Percentiles rank a stretch among this genome's conserved stretches.
Conservation (phyloP, 2,888 invertebrate genomes). For the Drosophila emarginata region DNA sequence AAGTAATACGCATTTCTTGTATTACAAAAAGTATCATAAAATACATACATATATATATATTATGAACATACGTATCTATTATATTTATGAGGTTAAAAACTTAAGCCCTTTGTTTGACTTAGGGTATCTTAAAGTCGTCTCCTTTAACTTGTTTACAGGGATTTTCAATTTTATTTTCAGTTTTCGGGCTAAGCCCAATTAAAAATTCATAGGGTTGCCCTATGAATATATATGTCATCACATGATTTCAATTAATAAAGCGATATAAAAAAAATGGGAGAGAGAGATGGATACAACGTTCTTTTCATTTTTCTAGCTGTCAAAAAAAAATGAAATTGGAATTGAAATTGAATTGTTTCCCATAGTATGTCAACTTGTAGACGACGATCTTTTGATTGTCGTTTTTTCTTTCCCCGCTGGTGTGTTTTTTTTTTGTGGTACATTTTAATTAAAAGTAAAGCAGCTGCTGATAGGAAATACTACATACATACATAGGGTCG, state of each 20-base stretch:
- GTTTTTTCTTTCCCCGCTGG: not conserved
- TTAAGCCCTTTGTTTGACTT: too few species aligned
- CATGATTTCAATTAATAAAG: slow-evolving; percentile 49
- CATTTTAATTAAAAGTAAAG: slow-evolving; percentile 67
- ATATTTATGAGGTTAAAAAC: too few species aligned
- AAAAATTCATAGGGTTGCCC: slow-evolving; percentile 27
- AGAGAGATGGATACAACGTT: not conserved
- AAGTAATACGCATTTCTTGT: too few species aligned
- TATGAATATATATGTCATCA: slow-evolving; percentile 33
- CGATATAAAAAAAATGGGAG: not conserved
- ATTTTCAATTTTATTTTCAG: slow-evolving; percentile 5
- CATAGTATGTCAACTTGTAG: slow-evolving; percentile 41
- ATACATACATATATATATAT: too few species aligned
- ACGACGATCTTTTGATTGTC: slow-evolving; percentile 56
- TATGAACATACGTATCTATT: too few species aligned
- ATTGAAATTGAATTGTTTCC: slow-evolving; percentile 64
- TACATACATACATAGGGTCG: not conserved
- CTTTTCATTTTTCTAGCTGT: slow-evolving; percentile 40
- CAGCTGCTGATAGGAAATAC: slow-evolving; percentile 10
- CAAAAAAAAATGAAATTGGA: slow-evolving; percentile 33
- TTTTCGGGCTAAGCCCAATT: slow-evolving; percentile 9
- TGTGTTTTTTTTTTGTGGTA: slow-evolving; percentile 29
- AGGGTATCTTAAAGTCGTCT: not conserved
- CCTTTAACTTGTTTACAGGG: not conserved
- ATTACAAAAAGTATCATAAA: too few species aligned